A percentile compares a stretch with the other conserved stretches of the same genome.
These are phyloP conservation scores for Pycnomerus fuliginosus DNA, from an alignment of 2,888 invertebrate species.

Conservation along the genomic window DNA sequence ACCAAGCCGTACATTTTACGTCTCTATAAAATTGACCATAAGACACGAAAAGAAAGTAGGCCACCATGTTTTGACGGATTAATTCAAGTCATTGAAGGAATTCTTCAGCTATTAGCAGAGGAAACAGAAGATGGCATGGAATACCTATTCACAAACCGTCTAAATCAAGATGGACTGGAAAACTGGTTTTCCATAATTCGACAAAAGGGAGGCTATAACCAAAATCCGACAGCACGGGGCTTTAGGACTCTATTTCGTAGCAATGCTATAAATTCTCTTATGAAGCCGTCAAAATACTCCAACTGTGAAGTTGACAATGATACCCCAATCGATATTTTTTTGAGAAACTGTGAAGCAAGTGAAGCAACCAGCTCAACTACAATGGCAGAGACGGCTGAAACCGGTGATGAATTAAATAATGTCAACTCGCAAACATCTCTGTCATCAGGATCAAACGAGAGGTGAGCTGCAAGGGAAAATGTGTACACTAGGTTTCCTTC, in stretches of 20 bases:
- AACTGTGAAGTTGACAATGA: conserved; percentile 12
- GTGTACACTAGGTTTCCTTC: conserved; percentile 21
- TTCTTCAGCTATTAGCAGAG: conserved; percentile 10
- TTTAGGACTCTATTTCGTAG: conserved; percentile 23
- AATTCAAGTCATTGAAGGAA: conserved; percentile 2
- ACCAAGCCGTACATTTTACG: background rate
- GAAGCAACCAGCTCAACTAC: background rate
- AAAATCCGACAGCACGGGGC: conserved; percentile 23
- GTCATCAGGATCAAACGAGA: too few relatives aligned
- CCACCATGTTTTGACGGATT: conserved; percentile 15
- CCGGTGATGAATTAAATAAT: background rate
- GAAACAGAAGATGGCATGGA: conserved; percentile 21
- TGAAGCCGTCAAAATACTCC: conserved; percentile 3
- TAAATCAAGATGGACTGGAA: conserved; percentile 30
- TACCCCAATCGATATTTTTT: conserved; percentile 2
- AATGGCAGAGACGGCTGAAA: background rate
- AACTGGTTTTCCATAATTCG: conserved; percentile 28
- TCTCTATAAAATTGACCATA: background rate
- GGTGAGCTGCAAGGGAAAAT: background rate
- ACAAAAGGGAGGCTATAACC: conserved; percentile 25
- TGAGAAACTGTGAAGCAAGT: background rate
- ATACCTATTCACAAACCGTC: conserved; percentile 25
- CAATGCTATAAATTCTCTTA: conserved; percentile 19
- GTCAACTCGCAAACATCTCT: background rate
- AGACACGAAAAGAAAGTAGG: conserved; percentile 6